These are phyloP conservation scores for Australoheros facetus DNA, from an alignment of 2,797 vertebrate genomes.

Conservation along the genomic window DNA sequence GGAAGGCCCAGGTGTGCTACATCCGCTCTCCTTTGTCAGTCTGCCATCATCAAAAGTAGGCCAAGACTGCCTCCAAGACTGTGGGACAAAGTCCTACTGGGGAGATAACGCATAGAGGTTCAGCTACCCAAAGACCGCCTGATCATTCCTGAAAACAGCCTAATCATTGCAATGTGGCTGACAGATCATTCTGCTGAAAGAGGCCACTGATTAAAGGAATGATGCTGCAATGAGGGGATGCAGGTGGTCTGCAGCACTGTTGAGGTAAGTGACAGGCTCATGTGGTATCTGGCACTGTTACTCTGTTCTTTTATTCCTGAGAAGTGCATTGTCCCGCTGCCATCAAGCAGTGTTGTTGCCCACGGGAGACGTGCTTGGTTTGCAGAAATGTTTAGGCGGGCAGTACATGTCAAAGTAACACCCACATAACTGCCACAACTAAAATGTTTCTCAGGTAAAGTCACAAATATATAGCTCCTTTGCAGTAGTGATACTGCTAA, in stretches of 20 bases:
- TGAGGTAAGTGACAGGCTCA: not conserved
- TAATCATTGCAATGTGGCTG: not conserved
- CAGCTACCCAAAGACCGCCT: not conserved
- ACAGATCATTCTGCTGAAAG: not conserved
- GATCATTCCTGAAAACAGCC: not conserved
- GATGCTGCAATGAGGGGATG: not conserved
- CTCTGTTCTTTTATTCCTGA: not conserved
- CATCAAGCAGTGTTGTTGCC: not conserved
- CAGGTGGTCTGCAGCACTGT: not conserved
- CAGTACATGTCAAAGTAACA: not conserved
- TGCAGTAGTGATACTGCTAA: not conserved
- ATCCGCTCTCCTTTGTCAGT: not conserved
- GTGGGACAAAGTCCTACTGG: not conserved
- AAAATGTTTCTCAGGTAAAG: not conserved
- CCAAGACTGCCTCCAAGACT: not conserved
- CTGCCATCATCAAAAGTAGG: not conserved
- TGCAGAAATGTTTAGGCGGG: not conserved
- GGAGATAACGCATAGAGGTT: not conserved
- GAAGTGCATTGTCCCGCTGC: not conserved
- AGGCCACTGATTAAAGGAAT: not conserved
- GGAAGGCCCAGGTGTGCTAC: not conserved
- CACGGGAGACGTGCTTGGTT: not conserved
- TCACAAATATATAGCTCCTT: not conserved
- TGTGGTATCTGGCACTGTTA: not conserved
- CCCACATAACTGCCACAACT: not conserved